phyloP scores from a whole-genome alignment of 2,888 invertebrate species.

The Drosophila rellima region DNA sequence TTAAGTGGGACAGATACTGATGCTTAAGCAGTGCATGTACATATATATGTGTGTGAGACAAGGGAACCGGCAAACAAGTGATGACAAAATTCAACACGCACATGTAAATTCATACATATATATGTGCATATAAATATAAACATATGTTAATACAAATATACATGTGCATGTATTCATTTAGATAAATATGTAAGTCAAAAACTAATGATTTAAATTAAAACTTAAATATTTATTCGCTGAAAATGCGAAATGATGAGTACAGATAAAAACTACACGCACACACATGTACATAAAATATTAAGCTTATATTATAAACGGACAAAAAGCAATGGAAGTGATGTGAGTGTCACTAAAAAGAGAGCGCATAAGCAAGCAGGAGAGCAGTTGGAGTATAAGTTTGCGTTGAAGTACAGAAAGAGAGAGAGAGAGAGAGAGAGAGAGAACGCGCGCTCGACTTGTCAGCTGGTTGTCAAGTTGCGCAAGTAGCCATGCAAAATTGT shows the following conservation, averaged over 20 bases:
- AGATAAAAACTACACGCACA: slow-evolving; percentile 13
- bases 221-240: slow-evolving; percentile 10
- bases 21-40: slow-evolving; percentile 14
- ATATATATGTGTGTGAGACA: slow-evolving; percentile 1
- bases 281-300: slow-evolving; percentile 11
- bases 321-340: slow-evolving; percentile 17
- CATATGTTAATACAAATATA: slow-evolving; percentile 17
- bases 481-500: slow-evolving; percentile 64
- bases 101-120: slow-evolving; percentile 8
- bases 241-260: slow-evolving; percentile 14
- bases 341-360: slow-evolving; percentile 46
- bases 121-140: slow-evolving; percentile 17
- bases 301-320: slow-evolving; percentile 15
- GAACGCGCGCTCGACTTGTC: slow-evolving; percentile 52
- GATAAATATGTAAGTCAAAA: slow-evolving; percentile 28
- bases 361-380: slow-evolving; percentile 24
- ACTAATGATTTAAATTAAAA: slow-evolving; percentile 12
- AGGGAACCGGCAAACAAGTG: slow-evolving; percentile 46
- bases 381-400: slow-evolving; percentile 31
- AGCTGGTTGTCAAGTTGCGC: slow-evolving; percentile 74
- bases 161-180: slow-evolving; percentile 12
- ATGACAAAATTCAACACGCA: slow-evolving; percentile 42
- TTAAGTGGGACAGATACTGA: slow-evolving; percentile 44
- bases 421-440: slow-evolving; percentile 26
- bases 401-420: slow-evolving; percentile 21